Evolutionary conservation across 2,888 invertebrate genomes (phyloP).

Genomic region (Homarus gammarus): DNA sequence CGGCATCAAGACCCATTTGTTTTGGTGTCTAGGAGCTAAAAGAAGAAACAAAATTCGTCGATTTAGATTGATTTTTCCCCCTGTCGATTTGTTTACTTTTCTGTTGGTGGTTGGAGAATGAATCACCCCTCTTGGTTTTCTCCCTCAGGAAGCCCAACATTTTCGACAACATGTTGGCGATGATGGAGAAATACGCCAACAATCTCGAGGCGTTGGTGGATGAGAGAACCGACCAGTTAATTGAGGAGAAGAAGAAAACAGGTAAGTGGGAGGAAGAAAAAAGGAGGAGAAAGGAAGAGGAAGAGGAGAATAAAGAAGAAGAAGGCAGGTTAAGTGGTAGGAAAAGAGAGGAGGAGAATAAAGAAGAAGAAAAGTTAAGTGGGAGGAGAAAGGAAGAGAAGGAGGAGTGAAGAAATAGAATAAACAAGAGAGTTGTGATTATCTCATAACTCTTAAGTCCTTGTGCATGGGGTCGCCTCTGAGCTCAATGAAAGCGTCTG

Average conservation of each 20-base stretch:
- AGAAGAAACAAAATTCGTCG: too few species aligned
- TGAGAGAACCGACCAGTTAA: conserved; percentile 94
- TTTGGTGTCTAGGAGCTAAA: too few species aligned
- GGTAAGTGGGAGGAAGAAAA: conserved; percentile 81
- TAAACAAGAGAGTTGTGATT: too few species aligned
- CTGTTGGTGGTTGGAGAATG: too few species aligned
- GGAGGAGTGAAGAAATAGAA: neutral
- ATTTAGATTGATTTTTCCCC: too few species aligned
- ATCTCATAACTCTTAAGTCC: too few species aligned
- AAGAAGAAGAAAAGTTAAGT: neutral
- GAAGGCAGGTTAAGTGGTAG: conserved; percentile 77
- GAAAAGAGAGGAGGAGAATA: neutral
- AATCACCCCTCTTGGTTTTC: too few species aligned
- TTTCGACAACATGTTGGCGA: conserved; percentile 98
- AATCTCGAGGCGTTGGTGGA: conserved; percentile 96
- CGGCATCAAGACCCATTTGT: neutral
- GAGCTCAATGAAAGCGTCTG: too few species aligned
- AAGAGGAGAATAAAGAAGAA: neutral
- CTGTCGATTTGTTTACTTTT: too few species aligned
- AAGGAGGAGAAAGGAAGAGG: neutral
- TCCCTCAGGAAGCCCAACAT: conserved; percentile 91
- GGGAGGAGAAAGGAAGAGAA: neutral
- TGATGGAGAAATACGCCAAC: conserved; percentile 98
- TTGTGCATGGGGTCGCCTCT: too few species aligned
- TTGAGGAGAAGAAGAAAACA: conserved; percentile 97